A percentile compares a stretch with the other conserved stretches of the same genome.
These are phyloP conservation scores for Trinectes maculatus DNA, from an alignment of 2,113 vertebrate genomes.

Conservation along the genomic window DNA sequence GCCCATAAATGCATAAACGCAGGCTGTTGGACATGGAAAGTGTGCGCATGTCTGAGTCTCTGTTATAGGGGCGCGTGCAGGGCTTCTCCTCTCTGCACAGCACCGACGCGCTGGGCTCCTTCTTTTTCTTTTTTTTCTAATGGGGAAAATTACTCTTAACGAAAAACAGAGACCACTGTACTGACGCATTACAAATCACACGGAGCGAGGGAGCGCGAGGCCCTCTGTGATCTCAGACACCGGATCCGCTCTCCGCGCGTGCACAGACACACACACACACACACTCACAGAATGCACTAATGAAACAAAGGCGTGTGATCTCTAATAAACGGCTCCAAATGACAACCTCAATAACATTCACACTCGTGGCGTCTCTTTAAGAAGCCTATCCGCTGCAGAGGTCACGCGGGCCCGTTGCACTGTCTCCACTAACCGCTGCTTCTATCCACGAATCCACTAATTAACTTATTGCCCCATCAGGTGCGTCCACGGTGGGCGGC, in stretches of 20 bases:
- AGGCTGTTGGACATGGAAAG: constrained; percentile 41
- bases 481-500: constrained; percentile 30
- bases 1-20: constrained; percentile 7
- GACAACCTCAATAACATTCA: not conserved
- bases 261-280: too few species aligned
- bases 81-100: constrained; percentile 47
- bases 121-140: constrained; percentile 63
- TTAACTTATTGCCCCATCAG: not conserved
- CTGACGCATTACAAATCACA: constrained; percentile 78
- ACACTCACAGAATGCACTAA: constrained; percentile 18
- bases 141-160: constrained; percentile 79
- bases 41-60: constrained; percentile 14
- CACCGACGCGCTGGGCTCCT: constrained; percentile 45
- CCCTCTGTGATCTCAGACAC: constrained; percentile 56
- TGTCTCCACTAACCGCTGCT: not conserved
- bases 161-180: constrained; percentile 76
- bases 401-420: not conserved
- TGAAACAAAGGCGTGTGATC: constrained; percentile 32
- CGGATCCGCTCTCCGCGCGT: constrained; percentile 15
- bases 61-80: constrained; percentile 19
- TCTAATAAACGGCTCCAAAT: constrained; percentile 19
- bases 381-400: not conserved
- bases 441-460: too few species aligned
- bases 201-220: constrained; percentile 42
- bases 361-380: constrained; percentile 1